Evolutionary conservation across 2,888 invertebrate genomes (phyloP).

Genomic region (Pandemis cinnamomeana): DNA sequence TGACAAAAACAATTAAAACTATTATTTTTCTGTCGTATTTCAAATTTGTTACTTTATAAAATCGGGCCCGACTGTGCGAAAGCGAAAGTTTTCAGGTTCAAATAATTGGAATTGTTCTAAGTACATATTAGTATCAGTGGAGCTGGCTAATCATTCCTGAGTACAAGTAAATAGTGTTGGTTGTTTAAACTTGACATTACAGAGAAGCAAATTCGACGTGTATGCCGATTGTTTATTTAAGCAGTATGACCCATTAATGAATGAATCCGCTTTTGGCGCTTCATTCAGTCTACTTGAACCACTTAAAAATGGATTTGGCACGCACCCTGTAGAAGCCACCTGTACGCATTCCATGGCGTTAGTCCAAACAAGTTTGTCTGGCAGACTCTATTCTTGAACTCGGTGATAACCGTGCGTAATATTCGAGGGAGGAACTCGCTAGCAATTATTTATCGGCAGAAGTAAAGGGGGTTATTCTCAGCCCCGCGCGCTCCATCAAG

Average conservation of each 20-base stretch:
- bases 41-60: too few species aligned
- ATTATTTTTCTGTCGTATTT: too few species aligned
- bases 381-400: background rate
- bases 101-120: too few species aligned
- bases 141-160: too few species aligned
- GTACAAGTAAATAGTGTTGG: too few species aligned
- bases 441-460: slow-evolving; percentile 7
- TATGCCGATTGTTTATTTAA: background rate
- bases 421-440: background rate
- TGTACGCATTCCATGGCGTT: slow-evolving; percentile 37
- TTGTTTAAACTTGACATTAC: too few species aligned
- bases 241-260: background rate
- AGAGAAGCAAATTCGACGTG: background rate
- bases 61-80: too few species aligned
- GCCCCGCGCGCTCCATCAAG: slow-evolving; percentile 11
- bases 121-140: too few species aligned
- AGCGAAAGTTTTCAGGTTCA: too few species aligned
- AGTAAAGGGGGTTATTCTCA: background rate
- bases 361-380: slow-evolving; percentile 29
- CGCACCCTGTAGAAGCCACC: slow-evolving; percentile 33
- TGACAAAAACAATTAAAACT: too few species aligned
- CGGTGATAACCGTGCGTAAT: background rate
- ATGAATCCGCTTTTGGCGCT: background rate
- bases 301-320: slow-evolving; percentile 39
- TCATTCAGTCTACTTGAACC: slow-evolving; percentile 6